A percentile compares a stretch with the other conserved stretches of the same genome.
phyloP scores from a whole-genome alignment of 1,140 invertebrate genomes.

The Lysiphlebus fabarum region DNA sequence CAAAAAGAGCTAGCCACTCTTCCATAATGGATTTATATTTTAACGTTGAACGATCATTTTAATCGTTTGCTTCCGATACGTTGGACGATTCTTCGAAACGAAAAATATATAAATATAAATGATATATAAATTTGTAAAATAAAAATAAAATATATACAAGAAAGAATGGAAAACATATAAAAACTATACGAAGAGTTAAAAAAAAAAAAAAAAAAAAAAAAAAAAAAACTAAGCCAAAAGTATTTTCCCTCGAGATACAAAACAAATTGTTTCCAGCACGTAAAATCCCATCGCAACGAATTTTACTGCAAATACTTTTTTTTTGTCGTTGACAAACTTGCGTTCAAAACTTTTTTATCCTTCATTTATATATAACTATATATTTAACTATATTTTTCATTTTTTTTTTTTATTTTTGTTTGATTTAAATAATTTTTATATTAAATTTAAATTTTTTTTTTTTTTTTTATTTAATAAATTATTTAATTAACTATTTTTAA shows the following conservation, averaged over 20 bases:
- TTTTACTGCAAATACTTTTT: constrained; percentile 12
- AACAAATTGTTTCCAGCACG: constrained; percentile 19
- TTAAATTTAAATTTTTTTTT: too few species aligned
- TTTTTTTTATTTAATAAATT: too few species aligned
- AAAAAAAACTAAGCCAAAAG: not conserved
- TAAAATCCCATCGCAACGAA: constrained; percentile 12
- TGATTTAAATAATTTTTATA: too few species aligned
- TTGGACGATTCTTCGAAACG: too few species aligned
- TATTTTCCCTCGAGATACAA: constrained; percentile 14
- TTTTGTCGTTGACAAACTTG: constrained; percentile 1
- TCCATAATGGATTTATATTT: constrained; percentile 20
- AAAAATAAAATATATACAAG: too few species aligned
- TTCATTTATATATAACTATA: too few species aligned
- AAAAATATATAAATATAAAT: too few species aligned
- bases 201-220: not conserved
- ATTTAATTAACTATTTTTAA: too few species aligned
- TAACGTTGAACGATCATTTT: constrained; percentile 11
- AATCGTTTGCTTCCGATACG: constrained; percentile 13
- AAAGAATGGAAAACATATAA: too few species aligned
- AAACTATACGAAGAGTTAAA: not conserved
- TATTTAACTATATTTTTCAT: too few species aligned
- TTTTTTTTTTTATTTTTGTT: too few species aligned
- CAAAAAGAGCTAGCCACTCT: not conserved
- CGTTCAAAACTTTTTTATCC: not conserved
- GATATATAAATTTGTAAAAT: too few species aligned